Evolutionary conservation across 2,797 vertebrate species (phyloP).

Genomic region (Coilia nasus): DNA sequence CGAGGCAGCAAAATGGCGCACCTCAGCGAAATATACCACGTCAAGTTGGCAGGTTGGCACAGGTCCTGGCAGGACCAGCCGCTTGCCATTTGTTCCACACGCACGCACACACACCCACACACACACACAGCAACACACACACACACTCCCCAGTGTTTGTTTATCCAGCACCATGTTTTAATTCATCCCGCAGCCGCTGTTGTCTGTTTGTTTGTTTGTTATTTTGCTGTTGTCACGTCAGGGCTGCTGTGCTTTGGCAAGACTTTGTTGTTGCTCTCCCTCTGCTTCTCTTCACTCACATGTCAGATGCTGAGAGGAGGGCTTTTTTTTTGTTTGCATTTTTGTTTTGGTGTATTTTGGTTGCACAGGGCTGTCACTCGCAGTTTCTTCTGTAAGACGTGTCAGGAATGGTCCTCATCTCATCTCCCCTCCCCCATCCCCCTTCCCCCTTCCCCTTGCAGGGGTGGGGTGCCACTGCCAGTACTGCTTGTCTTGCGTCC

Average conservation of each 20-base stretch:
- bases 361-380: background rate
- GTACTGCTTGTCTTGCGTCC: background rate
- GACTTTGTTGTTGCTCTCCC: conserved; percentile 2
- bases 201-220: background rate
- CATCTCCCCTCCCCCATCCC: background rate
- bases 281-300: background rate
- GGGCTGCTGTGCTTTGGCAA: background rate
- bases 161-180: background rate
- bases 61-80: background rate
- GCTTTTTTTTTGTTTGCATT: too few species aligned
- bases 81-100: background rate
- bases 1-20: background rate
- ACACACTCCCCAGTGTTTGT: background rate
- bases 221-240: background rate
- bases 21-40: background rate
- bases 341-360: background rate
- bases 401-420: background rate
- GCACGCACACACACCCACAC: too few species aligned
- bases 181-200: background rate
- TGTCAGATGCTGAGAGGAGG: background rate
- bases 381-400: background rate
- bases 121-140: too few species aligned
- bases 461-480: background rate
- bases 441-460: background rate
- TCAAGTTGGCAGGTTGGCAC: conserved; percentile 18